Percentiles rank a stretch among this genome's conserved stretches.
Conservation (phyloP, 2,797 vertebrate genomes). For the Bovichtus diacanthus region DNA sequence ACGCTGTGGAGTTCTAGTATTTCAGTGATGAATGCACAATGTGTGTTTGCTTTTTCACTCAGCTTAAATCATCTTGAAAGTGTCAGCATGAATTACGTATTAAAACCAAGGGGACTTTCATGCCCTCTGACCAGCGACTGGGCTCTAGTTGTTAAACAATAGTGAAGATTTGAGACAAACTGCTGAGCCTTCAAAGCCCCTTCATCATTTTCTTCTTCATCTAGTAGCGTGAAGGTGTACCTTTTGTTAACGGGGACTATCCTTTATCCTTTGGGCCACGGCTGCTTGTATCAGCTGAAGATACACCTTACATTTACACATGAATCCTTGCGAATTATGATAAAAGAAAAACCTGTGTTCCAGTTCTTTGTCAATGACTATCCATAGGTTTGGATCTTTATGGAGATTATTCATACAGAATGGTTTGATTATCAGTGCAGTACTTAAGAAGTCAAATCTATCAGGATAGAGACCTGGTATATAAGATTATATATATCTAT, state of each 20-base stretch:
- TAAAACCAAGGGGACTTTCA: not conserved
- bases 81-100: not conserved
- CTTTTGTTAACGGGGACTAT: too few relatives aligned
- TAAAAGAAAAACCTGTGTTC: not conserved
- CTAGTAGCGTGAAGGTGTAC: too few relatives aligned
- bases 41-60: not conserved
- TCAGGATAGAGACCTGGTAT: not conserved
- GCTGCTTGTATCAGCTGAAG: too few relatives aligned
- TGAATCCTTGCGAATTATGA: too few relatives aligned
- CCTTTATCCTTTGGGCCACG: too few relatives aligned
- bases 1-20: not conserved
- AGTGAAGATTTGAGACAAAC: constrained; percentile 5
- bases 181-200: constrained; percentile 32
- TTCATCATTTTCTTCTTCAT: constrained; percentile 42
- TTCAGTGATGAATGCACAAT: not conserved
- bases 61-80: not conserved
- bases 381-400: not conserved
- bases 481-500: too few relatives aligned
- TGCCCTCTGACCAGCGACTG: not conserved
- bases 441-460: not conserved
- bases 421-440: not conserved
- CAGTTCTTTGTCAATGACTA: not conserved
- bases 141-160: not conserved
- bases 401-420: not conserved
- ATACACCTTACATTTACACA: too few relatives aligned